A percentile compares a stretch with the other conserved stretches of the same genome.
These are phyloP conservation scores for Melangyna quadrimaculata DNA, from an alignment of 2,888 invertebrate genomes.

Conservation along the genomic window DNA sequence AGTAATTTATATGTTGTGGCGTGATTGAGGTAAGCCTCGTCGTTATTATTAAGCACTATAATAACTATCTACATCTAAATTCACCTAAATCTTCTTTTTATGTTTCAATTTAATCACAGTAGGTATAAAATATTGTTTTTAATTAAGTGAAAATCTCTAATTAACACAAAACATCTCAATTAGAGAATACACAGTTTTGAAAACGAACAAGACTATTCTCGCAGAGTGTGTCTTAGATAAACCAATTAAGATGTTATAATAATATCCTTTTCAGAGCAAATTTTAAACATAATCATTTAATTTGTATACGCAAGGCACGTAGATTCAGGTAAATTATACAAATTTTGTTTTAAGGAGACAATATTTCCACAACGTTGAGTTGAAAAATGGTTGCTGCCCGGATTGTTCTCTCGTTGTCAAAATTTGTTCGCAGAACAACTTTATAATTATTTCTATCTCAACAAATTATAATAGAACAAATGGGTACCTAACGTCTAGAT, in stretches of 20 bases:
- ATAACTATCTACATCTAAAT: not conserved
- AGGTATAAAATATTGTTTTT: conserved; percentile 26
- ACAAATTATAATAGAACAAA: no score
- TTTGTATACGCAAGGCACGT: not conserved
- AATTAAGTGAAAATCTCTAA: conserved; percentile 16
- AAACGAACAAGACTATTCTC: no score
- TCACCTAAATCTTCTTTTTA: not conserved
- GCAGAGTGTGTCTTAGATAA: not conserved
- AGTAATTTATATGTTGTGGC: not conserved
- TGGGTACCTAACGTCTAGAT: no score
- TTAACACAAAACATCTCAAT: not conserved
- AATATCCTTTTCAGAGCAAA: not conserved
- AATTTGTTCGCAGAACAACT: no score
- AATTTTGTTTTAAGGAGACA: no score
- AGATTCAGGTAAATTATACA: not conserved
- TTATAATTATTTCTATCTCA: no score
- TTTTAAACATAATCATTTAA: not conserved
- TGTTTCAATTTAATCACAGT: not conserved
- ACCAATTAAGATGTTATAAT: not conserved
- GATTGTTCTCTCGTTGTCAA: no score
- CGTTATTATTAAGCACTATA: conserved; percentile 3
- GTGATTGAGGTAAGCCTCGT: not conserved
- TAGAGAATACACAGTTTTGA: not conserved
- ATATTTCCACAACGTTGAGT: no score
- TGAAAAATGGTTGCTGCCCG: no score